Evolutionary conservation across 2,888 invertebrate species (phyloP).

Genomic region (Catotricha subobsoleta): DNA sequence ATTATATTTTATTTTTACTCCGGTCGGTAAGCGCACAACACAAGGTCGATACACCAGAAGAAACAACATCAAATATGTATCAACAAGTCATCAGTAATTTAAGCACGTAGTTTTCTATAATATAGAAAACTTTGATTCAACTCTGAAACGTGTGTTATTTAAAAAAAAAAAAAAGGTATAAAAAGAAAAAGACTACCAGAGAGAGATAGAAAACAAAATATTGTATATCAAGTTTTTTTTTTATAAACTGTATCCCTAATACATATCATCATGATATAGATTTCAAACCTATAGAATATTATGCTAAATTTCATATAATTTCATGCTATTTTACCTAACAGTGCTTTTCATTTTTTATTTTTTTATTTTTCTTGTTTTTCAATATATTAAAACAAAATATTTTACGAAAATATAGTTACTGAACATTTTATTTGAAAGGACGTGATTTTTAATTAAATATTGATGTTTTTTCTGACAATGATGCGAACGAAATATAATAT

Average conservation of each 20-base stretch:
- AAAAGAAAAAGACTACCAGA: too few relatives aligned
- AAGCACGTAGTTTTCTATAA: conserved; percentile 7
- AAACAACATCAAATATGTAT: conserved; percentile 7
- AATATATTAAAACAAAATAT: too few relatives aligned
- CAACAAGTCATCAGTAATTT: conserved; percentile 8
- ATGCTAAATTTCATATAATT: background rate
- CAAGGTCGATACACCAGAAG: too few relatives aligned
- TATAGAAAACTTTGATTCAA: conserved; percentile 8
- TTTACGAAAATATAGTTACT: too few relatives aligned
- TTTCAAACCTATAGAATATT: background rate
- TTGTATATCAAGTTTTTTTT: too few relatives aligned
- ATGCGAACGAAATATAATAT: too few relatives aligned
- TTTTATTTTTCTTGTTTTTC: background rate
- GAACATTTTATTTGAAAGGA: too few relatives aligned
- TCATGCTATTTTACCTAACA: conserved; percentile 1
- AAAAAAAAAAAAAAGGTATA: background rate
- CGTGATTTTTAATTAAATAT: too few relatives aligned
- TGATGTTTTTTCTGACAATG: too few relatives aligned
- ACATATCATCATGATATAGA: background rate
- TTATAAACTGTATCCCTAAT: too few relatives aligned
- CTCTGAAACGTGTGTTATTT: conserved; percentile 8
- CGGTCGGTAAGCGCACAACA: too few relatives aligned
- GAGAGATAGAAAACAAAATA: background rate
- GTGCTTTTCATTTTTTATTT: background rate
- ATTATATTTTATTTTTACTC: too few relatives aligned